Percentiles rank a stretch among this genome's conserved stretches.
Conservation (phyloP, 2,888 invertebrate genomes). For the Tupiocoris notatus region DNA sequence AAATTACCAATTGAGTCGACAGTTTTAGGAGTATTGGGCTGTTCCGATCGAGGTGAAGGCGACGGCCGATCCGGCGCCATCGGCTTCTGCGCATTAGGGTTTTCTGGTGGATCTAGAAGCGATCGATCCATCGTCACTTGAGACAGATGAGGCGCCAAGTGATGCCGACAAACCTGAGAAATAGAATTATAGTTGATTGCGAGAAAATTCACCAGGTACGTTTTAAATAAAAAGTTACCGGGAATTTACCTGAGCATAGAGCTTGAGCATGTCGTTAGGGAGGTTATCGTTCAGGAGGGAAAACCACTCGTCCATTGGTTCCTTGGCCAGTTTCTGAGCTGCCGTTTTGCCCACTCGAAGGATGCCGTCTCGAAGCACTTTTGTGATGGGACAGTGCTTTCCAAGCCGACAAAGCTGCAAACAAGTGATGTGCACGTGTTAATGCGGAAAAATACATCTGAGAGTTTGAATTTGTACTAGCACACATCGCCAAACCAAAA, state of each 20-base stretch:
- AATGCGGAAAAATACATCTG: too few species aligned
- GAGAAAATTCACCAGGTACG: too few species aligned
- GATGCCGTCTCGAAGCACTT: conserved; percentile 81
- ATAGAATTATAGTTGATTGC: not conserved
- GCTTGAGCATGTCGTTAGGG: conserved; percentile 76
- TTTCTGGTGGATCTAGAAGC: conserved; percentile 66
- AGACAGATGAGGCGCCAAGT: conserved; percentile 72
- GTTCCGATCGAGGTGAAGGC: conserved; percentile 55
- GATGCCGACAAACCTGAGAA: conserved; percentile 66
- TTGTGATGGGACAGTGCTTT: conserved; percentile 84
- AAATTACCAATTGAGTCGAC: conserved; percentile 50
- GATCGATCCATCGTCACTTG: conserved; percentile 73
- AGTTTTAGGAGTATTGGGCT: conserved; percentile 59
- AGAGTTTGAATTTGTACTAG: too few species aligned
- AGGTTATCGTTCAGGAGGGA: conserved; percentile 76
- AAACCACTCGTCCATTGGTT: conserved; percentile 86
- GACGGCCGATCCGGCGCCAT: conserved; percentile 60
- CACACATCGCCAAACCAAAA: too few species aligned
- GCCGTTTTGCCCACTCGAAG: conserved; percentile 73
- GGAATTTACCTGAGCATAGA: conserved; percentile 71
- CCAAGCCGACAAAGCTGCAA: conserved; percentile 80
- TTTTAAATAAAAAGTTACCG: conserved; percentile 28
- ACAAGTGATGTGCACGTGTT: not conserved
- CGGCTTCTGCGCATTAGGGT: conserved; percentile 53
- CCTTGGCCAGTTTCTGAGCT: conserved; percentile 62